Evolutionary conservation across 2,113 vertebrate species (phyloP).

Genomic region (Nothocercus nigrocapillus): DNA sequence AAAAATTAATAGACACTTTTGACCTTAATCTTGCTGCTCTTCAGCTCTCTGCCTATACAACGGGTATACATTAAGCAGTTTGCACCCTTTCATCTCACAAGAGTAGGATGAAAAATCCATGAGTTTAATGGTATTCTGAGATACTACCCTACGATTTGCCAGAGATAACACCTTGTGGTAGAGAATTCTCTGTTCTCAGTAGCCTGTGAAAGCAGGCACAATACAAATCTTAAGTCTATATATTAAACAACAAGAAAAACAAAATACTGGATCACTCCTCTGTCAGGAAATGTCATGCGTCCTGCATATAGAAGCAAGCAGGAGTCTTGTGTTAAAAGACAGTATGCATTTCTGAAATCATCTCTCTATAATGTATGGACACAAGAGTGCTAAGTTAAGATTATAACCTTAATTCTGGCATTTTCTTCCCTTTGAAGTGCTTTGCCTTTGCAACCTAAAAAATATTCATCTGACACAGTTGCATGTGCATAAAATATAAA

Average conservation of each 20-base stretch:
- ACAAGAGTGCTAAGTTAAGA: conserved; percentile 22
- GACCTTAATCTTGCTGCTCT: conserved; percentile 39
- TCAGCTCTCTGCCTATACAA: neutral
- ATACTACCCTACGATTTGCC: neutral
- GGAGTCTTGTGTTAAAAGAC: neutral
- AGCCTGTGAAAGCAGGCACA: neutral
- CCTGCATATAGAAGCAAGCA: neutral
- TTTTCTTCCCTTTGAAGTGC: conserved; percentile 38
- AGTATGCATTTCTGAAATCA: neutral
- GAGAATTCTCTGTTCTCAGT: neutral
- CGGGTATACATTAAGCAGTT: conserved; percentile 23
- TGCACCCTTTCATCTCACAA: neutral
- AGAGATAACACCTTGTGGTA: neutral
- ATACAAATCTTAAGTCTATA: neutral
- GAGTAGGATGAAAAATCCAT: neutral
- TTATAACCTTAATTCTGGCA: conserved; percentile 32
- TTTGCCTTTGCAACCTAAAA: conserved; percentile 51
- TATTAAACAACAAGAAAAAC: neutral
- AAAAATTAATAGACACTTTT: conserved; percentile 54
- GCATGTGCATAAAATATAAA: neutral
- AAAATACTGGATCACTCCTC: conserved; percentile 4
- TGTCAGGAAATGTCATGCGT: neutral
- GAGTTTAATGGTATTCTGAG: neutral
- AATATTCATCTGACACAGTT: conserved; percentile 33
- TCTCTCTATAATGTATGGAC: neutral